These are phyloP conservation scores for Pampus argenteus DNA, from an alignment of 2,797 vertebrate species.

Conservation along the genomic window DNA sequence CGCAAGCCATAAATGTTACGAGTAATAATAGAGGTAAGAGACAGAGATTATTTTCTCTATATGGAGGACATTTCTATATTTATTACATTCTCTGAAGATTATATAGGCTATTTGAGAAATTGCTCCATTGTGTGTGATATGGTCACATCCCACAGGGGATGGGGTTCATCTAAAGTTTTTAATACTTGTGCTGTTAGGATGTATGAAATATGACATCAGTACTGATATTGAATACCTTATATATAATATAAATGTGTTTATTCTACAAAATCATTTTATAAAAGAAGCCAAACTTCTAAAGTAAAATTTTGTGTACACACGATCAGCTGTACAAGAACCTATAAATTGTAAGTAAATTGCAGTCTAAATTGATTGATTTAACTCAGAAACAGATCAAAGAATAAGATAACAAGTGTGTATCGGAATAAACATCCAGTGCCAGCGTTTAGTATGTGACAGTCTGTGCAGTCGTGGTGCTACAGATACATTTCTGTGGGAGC, in stretches of 20 bases:
- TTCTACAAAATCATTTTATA: not conserved
- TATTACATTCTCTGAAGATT: not conserved
- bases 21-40: constrained; percentile 14
- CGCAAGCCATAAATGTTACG: constrained; percentile 31
- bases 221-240: not conserved
- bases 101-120: not conserved
- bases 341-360: no score
- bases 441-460: no score
- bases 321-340: not conserved
- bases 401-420: no score
- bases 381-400: no score
- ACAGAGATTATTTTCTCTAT: constrained; percentile 7
- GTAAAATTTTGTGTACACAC: not conserved
- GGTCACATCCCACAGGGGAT: constrained; percentile 7
- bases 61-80: not conserved
- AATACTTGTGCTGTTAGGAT: not conserved
- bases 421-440: no score
- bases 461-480: no score
- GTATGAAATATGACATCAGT: not conserved
- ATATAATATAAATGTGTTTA: not conserved
- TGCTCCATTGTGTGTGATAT: constrained; percentile 12
- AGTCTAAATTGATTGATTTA: no score
- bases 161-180: not conserved
- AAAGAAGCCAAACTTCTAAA: not conserved
- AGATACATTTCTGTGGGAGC: no score